Base-by-base conservation (phyloP, 2,888 invertebrate species). In the Caenorhabditis sp. region DNA sequence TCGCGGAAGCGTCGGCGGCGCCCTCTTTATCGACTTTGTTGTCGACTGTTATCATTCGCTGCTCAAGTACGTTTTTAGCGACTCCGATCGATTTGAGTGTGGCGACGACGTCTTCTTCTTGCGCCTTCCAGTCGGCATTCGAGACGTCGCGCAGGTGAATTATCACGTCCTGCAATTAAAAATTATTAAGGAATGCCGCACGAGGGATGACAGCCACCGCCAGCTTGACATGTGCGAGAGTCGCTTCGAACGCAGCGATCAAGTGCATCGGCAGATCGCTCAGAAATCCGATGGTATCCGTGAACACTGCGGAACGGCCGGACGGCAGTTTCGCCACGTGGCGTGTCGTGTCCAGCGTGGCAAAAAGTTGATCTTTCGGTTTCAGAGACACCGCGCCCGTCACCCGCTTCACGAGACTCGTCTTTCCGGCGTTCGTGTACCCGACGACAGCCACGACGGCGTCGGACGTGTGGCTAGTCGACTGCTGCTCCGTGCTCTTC, bases 241-340 rank as follows among this genome's bases (percentile, higher is more conserved):
- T 95, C 0, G 94, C 93, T 52, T 92, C 90, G 89, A 95, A 95
- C 53, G 94, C 93, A 83, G 93, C 93, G 35, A 95, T 92, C 43
- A 95, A 91, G 70, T 92, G 91, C 1, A 93, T 93, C 0, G 95
- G 95, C 70, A 95, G 92, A 89, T 95, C 93, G 4, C 94, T 93
- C 89, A 95, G 93, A 89, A 95, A 95, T 0, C 95, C 84, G 39
- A 95, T 94, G 0, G 95, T 95, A 89, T 95, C 95, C 78, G 94
- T 92, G 83, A 92, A 94, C 0, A 94, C 90, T 11, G 93, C 92
- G 84, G 92, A 91, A 76, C 91, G 92, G 43, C 92, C 82, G 52
- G 89, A 90, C 0, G 93, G 93, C 70, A 94, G 72, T 53, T 59
- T 79, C 27, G 82, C 82, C 8, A 91, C 91, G 90, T 95, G 94